Evolutionary conservation across 2,888 invertebrate genomes (phyloP), one percentile per base, ranked within the genome.

Genomic region (Teleiodes luculella): DNA sequence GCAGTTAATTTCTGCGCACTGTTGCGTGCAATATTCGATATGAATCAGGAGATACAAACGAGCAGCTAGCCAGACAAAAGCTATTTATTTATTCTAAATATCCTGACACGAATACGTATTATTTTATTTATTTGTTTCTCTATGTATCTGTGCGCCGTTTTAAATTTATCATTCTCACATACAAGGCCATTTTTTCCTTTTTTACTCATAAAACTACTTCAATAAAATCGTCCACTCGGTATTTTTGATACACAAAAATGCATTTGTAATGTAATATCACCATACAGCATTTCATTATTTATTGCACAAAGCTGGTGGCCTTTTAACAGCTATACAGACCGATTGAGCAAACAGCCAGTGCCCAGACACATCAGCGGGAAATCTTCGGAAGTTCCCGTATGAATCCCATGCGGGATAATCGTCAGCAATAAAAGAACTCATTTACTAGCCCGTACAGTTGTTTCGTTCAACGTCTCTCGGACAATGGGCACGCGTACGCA

Each of bases 401-500:
- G 61, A 65, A 65, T 68, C 63, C 66, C 64, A 64, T 57, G 61
- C 58, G 69, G 71, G 68, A 76, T 78, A 77, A 77, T 74, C 71
- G 73, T 69, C 49, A 63, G 72, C 70, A 76, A 75, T 77, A 75
- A 78, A 79, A 73, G 76, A 74, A 70, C 78, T 78, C 76, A 75
- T 77, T 80, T 76, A 66, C 66, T 64, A 18, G 51, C 41, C 56
- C 76, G 76, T 75, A 72, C 74, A 78, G 81, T 85, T 81, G 84
- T 83, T 85, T 84, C 82, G 79, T 76, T 80, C 74, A 76, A 69
- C 74, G 76, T 70, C 73, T 69, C 70, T 76, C 68, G 82, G 83
- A 86, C 86, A 86, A 85, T 84, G 76, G 80, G 73, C 74, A 70
- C 72, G 69, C 67, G 74, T 72, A 75, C 76, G 74, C 73, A 79